Evolutionary conservation across 1,140 invertebrate species (phyloP).

Genomic region (Antheraea mylitta): DNA sequence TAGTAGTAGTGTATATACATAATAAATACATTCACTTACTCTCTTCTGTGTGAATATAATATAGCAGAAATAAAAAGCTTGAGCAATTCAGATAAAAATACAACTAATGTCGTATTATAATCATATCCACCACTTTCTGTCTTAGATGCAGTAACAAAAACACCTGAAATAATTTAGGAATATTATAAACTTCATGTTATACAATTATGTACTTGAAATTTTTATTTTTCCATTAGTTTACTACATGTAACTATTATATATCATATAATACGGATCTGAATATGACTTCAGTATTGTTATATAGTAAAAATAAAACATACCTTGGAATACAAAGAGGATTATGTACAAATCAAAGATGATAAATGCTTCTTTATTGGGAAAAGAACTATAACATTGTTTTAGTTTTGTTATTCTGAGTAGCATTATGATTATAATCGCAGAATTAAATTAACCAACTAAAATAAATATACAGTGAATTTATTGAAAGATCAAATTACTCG

Average conservation of each 20-base stretch:
- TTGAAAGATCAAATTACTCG: no score
- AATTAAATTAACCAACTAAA: no score
- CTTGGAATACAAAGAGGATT: constrained; percentile 70
- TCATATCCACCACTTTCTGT: constrained; percentile 88
- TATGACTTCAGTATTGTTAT: no score
- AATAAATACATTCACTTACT: constrained; percentile 41
- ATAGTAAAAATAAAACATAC: constrained; percentile 31
- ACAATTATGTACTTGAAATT: no score
- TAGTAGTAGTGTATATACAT: no score
- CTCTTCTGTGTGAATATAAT: constrained; percentile 87
- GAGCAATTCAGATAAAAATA: constrained; percentile 92
- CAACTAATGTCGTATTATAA: constrained; percentile 93
- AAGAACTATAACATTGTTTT: constrained; percentile 83
- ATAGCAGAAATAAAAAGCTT: constrained; percentile 88
- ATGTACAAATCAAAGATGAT: constrained; percentile 92
- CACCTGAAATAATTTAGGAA: constrained; percentile 80
- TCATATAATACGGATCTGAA: not conserved
- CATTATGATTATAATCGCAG: no score
- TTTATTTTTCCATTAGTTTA: not conserved
- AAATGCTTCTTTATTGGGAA: constrained; percentile 88
- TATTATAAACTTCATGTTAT: no score
- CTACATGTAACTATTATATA: constrained; percentile 10
- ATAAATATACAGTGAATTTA: no score
- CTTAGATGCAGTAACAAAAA: constrained; percentile 94
- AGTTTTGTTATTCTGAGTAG: constrained; percentile 22